phyloP scores from a whole-genome alignment of 2,113 vertebrate genomes.

The Chloropsis cyanopogon region DNA sequence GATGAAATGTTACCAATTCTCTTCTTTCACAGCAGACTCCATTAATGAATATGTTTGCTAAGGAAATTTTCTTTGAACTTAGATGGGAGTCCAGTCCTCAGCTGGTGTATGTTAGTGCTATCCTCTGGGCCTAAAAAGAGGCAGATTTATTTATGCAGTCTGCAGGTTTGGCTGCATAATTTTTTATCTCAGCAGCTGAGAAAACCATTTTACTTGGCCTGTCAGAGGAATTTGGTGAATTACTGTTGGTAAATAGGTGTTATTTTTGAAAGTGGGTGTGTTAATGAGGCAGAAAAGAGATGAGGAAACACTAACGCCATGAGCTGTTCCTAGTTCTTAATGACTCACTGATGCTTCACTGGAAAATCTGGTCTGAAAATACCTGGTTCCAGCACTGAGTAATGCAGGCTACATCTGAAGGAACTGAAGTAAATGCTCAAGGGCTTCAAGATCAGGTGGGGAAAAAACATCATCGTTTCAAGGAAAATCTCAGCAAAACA shows the following conservation, averaged over 20 bases:
- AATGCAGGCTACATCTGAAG: background rate
- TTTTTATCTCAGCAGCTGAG: background rate
- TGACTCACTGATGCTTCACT: background rate
- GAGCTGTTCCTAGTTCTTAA: background rate
- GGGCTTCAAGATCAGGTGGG: background rate
- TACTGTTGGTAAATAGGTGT: background rate
- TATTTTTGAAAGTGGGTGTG: background rate
- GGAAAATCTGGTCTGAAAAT: background rate
- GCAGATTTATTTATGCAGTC: background rate
- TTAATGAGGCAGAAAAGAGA: background rate
- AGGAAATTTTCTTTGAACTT: background rate
- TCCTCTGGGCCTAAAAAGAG: background rate
- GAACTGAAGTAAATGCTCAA: background rate
- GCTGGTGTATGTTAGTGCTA: background rate
- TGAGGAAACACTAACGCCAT: background rate
- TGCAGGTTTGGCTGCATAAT: background rate
- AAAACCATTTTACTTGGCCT: background rate
- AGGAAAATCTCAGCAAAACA: conserved; percentile 14
- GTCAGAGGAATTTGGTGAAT: background rate
- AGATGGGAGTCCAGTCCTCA: background rate
- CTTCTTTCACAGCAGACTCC: background rate
- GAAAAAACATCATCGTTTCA: background rate
- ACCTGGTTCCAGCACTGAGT: background rate
- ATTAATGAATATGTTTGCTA: background rate
- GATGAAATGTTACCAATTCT: background rate